Conservation (phyloP, 2,888 invertebrate species). For the Lasioglossum lativentre region DNA sequence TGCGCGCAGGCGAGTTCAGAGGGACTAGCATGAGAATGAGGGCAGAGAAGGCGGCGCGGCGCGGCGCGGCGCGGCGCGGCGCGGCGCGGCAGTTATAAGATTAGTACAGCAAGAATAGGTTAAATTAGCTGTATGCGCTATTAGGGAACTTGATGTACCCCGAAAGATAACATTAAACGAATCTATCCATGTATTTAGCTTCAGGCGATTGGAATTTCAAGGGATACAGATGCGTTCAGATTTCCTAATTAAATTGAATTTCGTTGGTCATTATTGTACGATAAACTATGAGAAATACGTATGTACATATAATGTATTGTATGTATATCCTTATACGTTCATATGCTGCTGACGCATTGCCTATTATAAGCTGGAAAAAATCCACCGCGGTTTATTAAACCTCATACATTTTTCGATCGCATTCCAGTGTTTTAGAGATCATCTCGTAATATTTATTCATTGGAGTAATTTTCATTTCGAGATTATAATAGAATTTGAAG, state of each 20-base stretch:
- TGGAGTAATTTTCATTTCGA: background rate
- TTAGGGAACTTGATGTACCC: background rate
- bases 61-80: no score
- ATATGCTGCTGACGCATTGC: background rate
- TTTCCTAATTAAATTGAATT: background rate
- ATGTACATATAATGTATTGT: no score
- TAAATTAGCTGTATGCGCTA: background rate
- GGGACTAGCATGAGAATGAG: conserved; percentile 7
- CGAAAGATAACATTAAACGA: background rate
- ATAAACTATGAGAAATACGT: no score
- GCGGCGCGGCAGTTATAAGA: background rate
- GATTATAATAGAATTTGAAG: background rate
- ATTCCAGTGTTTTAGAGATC: background rate
- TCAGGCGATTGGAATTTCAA: background rate
- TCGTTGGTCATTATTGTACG: background rate
- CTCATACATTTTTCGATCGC: background rate
- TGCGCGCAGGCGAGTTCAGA: background rate
- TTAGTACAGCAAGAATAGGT: conserved; percentile 6
- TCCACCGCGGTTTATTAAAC: background rate
- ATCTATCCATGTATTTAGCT: background rate
- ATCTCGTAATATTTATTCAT: background rate
- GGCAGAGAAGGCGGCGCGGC: background rate
- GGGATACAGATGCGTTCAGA: background rate
- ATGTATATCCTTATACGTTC: no score
- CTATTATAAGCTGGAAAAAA: background rate